A percentile compares a stretch with the other conserved stretches of the same genome.
phyloP scores from a whole-genome alignment of 1,140 invertebrate species.

The Tetraneura akinire region DNA sequence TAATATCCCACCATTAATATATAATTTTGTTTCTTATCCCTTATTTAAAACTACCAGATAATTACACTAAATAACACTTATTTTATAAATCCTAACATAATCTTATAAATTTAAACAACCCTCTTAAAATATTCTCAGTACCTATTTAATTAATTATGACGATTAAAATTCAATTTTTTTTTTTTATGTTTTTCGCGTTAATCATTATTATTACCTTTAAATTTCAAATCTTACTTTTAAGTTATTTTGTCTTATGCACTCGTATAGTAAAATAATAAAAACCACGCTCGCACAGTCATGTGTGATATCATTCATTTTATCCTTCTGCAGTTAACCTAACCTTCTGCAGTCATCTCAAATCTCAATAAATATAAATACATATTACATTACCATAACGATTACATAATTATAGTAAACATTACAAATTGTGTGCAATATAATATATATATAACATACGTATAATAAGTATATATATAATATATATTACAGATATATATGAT shows the following conservation, averaged over 20 bases:
- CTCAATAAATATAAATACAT: too few species aligned
- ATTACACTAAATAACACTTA: background rate
- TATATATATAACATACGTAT: too few species aligned
- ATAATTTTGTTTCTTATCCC: background rate
- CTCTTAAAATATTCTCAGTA: background rate
- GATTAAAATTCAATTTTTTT: background rate
- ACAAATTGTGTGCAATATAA: too few species aligned
- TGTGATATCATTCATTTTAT: too few species aligned
- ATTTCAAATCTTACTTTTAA: background rate
- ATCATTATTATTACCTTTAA: background rate
- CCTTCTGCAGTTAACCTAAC: too few species aligned
- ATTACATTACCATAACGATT: too few species aligned
- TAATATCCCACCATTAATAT: background rate
- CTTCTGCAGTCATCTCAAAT: too few species aligned
- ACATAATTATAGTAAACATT: too few species aligned
- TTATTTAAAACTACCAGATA: background rate
- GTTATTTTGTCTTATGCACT: background rate
- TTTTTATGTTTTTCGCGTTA: background rate
- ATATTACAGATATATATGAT: too few species aligned
- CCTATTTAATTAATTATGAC: background rate
- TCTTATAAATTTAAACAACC: background rate
- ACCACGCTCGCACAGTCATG: background rate
- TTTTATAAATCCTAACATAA: conserved; percentile 13
- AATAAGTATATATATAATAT: too few species aligned
- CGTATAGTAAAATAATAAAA: background rate